Conservation (phyloP, 92 coral and sea anemone genomes). For the Zoanthus solanderi region DNA sequence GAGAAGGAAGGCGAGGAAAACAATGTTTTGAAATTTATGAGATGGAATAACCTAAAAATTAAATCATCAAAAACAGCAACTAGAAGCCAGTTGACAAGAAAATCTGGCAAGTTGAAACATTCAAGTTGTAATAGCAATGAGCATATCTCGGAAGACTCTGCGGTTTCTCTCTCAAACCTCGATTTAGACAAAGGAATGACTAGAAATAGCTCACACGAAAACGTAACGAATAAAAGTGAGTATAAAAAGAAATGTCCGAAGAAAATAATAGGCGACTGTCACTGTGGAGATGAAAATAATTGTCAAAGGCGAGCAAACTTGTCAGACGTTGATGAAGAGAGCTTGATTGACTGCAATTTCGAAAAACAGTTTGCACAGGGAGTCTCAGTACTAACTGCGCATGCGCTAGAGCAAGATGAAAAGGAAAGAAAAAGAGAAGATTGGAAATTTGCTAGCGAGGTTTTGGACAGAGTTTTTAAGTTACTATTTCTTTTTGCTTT, state of each 20-base stretch:
- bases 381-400: slow-evolving; percentile 33
- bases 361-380: slow-evolving; percentile 28
- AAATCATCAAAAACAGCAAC: background rate
- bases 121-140: background rate
- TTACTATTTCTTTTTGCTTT: slow-evolving; percentile 40
- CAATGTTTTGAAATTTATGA: background rate
- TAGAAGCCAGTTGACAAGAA: background rate
- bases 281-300: background rate
- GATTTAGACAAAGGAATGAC: background rate
- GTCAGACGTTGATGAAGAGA: background rate
- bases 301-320: background rate
- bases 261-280: background rate
- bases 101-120: background rate
- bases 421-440: slow-evolving; percentile 42
- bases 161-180: background rate
- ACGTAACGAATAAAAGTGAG: background rate
- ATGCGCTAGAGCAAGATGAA: slow-evolving; percentile 35
- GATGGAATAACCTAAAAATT: background rate
- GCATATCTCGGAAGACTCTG: background rate
- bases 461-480: slow-evolving; percentile 56
- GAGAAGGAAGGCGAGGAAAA: background rate
- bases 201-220: background rate
- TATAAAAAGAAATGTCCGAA: background rate
- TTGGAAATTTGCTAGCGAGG: slow-evolving; percentile 59
- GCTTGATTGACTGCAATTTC: background rate